A percentile compares a stretch with the other conserved stretches of the same genome.
These are phyloP conservation scores for Ennomos quercinarius DNA, from an alignment of 2,888 invertebrate species.

Conservation along the genomic window DNA sequence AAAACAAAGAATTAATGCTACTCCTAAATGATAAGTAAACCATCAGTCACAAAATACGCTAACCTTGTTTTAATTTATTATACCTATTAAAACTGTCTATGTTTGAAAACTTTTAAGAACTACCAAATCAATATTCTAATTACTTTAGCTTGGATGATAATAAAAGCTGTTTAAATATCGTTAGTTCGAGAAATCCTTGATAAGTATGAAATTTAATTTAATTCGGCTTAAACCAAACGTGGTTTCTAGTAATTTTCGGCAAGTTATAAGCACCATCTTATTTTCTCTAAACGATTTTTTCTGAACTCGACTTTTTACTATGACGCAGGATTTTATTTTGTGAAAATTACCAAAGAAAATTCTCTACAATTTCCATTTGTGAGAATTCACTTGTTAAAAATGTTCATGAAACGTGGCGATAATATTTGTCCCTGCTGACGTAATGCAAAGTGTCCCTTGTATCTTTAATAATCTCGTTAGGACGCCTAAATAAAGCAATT, in stretches of 20 bases:
- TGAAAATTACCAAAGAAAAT: neutral
- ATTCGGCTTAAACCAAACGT: slow-evolving; percentile 56
- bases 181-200: slow-evolving; percentile 52
- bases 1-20: too few relatives aligned
- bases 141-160: slow-evolving; percentile 18
- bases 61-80: too few relatives aligned
- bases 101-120: neutral
- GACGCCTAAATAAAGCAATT: slow-evolving; percentile 68
- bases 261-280: slow-evolving; percentile 53
- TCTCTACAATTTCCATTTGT: slow-evolving; percentile 1
- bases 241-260: slow-evolving; percentile 50
- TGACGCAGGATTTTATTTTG: slow-evolving; percentile 9
- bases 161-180: slow-evolving; percentile 38
- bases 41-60: too few relatives aligned
- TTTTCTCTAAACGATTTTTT: slow-evolving; percentile 46
- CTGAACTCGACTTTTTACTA: slow-evolving; percentile 42
- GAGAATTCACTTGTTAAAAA: slow-evolving; percentile 5
- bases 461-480: slow-evolving; percentile 54
- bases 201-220: slow-evolving; percentile 66
- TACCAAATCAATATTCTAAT: slow-evolving; percentile 30
- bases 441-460: slow-evolving; percentile 42
- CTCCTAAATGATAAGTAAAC: too few relatives aligned
- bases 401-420: slow-evolving; percentile 7
- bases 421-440: slow-evolving; percentile 22
- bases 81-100: too few relatives aligned